These are phyloP conservation scores for Choristoneura fumiferana DNA, from an alignment of 1,140 invertebrate species.

Conservation along the genomic window DNA sequence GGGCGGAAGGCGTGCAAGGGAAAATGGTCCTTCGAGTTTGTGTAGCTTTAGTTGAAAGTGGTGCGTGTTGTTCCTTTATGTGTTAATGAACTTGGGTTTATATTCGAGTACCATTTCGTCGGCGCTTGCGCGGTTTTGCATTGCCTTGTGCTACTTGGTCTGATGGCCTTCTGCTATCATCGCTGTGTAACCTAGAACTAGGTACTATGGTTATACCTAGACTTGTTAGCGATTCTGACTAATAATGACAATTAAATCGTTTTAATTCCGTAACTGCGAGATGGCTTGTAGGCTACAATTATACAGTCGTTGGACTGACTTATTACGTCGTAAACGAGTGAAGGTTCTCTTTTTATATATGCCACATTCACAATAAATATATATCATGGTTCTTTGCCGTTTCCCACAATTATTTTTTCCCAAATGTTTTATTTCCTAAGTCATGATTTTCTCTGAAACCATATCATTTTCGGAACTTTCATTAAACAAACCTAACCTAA, in stretches of 20 bases:
- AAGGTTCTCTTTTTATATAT: no score
- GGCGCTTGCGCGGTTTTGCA: constrained; percentile 36
- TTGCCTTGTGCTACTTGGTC: constrained; percentile 26
- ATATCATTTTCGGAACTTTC: no score
- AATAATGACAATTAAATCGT: no score
- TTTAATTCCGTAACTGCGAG: no score
- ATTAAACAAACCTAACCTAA: no score
- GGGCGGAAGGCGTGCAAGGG: constrained; percentile 22
- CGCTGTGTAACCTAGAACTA: constrained; percentile 25
- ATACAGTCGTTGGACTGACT: not conserved
- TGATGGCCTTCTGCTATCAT: constrained; percentile 40
- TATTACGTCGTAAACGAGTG: no score
- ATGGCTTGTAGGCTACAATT: not conserved
- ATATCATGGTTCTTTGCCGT: no score
- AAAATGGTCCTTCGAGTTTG: constrained; percentile 41
- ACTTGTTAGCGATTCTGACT: not conserved
- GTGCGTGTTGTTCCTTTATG: constrained; percentile 36
- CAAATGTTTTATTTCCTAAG: no score
- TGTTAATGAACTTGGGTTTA: constrained; percentile 51
- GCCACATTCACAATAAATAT: no score
- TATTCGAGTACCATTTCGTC: constrained; percentile 33
- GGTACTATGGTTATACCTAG: not conserved
- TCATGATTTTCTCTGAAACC: no score
- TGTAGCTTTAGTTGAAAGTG: constrained; percentile 34
- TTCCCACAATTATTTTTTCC: no score